Evolutionary conservation across 2,888 invertebrate species (phyloP).

Genomic region (Catocala fraxini): DNA sequence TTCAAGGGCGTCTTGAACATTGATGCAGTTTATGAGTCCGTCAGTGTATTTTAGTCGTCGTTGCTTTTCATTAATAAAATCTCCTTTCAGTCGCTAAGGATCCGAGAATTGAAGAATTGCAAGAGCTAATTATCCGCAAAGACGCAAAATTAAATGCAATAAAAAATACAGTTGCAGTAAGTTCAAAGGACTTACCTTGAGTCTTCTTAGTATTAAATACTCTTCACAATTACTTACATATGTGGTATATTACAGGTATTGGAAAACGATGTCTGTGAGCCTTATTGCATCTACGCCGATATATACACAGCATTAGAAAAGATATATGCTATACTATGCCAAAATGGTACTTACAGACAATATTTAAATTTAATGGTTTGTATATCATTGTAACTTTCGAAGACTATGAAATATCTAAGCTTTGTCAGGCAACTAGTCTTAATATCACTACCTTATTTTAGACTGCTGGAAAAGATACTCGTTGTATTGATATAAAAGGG

Average conservation of each 20-base stretch:
- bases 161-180: conserved; percentile 80
- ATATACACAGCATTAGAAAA: conserved; percentile 82
- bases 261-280: conserved; percentile 82
- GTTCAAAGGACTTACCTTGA: conserved; percentile 14
- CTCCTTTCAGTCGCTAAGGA: conserved; percentile 65
- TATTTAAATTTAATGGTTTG: conserved; percentile 76
- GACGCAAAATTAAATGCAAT: conserved; percentile 81
- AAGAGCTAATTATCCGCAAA: conserved; percentile 73
- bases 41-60: neutral
- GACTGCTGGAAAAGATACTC: conserved; percentile 76
- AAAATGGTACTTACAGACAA: conserved; percentile 77
- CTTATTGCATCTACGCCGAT: conserved; percentile 81
- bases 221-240: too few relatives aligned
- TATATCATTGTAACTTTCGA: too few relatives aligned
- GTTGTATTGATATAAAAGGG: conserved; percentile 75
- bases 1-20: too few relatives aligned
- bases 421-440: neutral
- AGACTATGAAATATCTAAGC: neutral
- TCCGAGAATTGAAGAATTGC: conserved; percentile 73
- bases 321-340: conserved; percentile 76
- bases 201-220: too few relatives aligned
- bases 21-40: too few relatives aligned
- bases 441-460: conserved; percentile 43
- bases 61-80: neutral
- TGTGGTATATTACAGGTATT: conserved; percentile 65